Evolutionary conservation across 1,140 invertebrate genomes (phyloP), one percentile per base, ranked within the genome.

Genomic region (Samia ricini): DNA sequence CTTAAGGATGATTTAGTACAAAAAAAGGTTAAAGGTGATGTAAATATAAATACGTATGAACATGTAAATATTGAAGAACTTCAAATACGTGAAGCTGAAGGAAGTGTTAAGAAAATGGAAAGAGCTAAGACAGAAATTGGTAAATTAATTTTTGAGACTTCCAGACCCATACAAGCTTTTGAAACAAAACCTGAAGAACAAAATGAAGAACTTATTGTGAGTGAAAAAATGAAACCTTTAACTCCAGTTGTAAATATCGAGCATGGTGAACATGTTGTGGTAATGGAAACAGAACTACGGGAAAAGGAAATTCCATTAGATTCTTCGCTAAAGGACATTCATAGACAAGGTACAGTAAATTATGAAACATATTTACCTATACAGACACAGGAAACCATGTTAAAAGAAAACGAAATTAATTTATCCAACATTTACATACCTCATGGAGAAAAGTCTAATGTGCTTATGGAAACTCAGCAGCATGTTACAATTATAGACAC

Each of bases 41-140:
- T 79, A 5, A 71, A 58, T 29, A 52, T 85, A 52, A 64, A 71
- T 50, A 69, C 72, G 36, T 61, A 69, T 49, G 66, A 74, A 63
- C 78, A 85, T 69, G 57, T 85, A 64, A 77, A 77, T 72, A 54
- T 79, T 15, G 75, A 81, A 65, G 60, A 77, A 22, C 71, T 59
- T 55, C 62, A 81, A 23, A 15, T 56, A 51, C 67, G 69, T 26
- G 83, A 85, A 74, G 52, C 36, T 19, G 81, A 79, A 67, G 51
- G 69, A 59, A 58, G 49, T 12, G 54, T 65, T 29, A 49, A 65
- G 22, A 58, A 59, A 21, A n/a, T 42, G 59, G 22, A 33, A 10
- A 76, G 63, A 66, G 66, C 68, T 68, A 69, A 73, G 42, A 61
- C 69, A 60, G 71, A 74, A 56, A 36, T 72, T 36, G 68, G 48